phyloP scores from a whole-genome alignment of 2,797 vertebrate species.

The Oreortyx pictus region DNA sequence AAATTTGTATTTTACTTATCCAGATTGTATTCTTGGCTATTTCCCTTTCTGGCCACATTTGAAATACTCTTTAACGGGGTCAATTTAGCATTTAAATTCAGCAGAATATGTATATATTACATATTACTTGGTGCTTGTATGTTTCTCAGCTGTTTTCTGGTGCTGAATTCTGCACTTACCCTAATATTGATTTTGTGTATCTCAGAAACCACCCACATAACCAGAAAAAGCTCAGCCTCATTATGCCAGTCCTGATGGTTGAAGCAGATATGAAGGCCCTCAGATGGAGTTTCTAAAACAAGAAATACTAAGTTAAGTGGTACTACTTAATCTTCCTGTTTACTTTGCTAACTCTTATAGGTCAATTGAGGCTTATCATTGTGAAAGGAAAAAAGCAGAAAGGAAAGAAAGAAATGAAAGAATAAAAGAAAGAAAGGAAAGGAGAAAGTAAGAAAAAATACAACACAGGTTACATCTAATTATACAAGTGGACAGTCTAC shows the following conservation, averaged over 20 bases:
- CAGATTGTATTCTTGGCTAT: background rate
- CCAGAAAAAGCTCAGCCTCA: background rate
- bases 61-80: background rate
- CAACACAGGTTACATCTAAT: background rate
- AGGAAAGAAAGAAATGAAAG: background rate
- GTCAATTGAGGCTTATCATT: background rate
- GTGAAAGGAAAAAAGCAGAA: too few relatives aligned
- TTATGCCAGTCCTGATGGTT: background rate
- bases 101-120: background rate
- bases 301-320: background rate
- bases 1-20: background rate
- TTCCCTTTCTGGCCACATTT: background rate
- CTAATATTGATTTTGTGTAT: background rate
- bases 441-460: background rate
- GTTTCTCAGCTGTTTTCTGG: background rate
- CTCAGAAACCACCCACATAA: background rate
- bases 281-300: background rate
- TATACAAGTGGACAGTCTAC: background rate
- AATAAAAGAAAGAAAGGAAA: background rate
- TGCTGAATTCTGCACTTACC: background rate
- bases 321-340: background rate
- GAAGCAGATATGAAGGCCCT: background rate
- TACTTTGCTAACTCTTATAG: background rate
- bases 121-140: background rate
- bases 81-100: background rate